A percentile compares a stretch with the other conserved stretches of the same genome.
phyloP scores from a whole-genome alignment of 2,113 vertebrate species.

The Azemiops feae region DNA sequence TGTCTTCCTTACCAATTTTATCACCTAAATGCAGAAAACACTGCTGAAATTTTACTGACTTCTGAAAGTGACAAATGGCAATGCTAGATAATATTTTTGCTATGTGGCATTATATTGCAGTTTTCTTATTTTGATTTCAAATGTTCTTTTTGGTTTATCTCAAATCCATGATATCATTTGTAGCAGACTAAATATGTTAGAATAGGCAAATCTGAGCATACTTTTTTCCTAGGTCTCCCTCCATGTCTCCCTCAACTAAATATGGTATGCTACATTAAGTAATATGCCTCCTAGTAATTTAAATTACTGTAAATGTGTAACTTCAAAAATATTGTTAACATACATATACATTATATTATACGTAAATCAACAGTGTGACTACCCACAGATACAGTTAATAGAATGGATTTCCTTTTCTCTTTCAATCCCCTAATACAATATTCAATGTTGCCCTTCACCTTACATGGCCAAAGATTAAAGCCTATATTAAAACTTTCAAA shows the following conservation, averaged over 20 bases:
- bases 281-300: conserved; percentile 5
- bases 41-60: not conserved
- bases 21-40: not conserved
- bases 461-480: conserved; percentile 5
- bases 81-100: not conserved
- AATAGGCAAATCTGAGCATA: not conserved
- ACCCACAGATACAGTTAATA: not conserved
- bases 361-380: not conserved
- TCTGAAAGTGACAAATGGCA: not conserved
- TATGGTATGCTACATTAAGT: not conserved
- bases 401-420: not conserved
- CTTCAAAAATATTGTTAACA: not conserved
- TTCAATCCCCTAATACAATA: not conserved
- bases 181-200: not conserved
- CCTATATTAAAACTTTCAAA: not conserved
- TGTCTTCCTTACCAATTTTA: not conserved
- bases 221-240: not conserved
- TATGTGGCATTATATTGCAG: not conserved
- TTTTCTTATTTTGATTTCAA: not conserved
- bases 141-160: not conserved
- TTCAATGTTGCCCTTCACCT: not conserved
- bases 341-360: not conserved
- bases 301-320: not conserved
- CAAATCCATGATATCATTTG: not conserved
- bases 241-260: not conserved